Evolutionary conservation across 2,113 vertebrate species (phyloP), one percentile per base, ranked within the genome.

Genomic region (Oreochromis tanganicae): DNA sequence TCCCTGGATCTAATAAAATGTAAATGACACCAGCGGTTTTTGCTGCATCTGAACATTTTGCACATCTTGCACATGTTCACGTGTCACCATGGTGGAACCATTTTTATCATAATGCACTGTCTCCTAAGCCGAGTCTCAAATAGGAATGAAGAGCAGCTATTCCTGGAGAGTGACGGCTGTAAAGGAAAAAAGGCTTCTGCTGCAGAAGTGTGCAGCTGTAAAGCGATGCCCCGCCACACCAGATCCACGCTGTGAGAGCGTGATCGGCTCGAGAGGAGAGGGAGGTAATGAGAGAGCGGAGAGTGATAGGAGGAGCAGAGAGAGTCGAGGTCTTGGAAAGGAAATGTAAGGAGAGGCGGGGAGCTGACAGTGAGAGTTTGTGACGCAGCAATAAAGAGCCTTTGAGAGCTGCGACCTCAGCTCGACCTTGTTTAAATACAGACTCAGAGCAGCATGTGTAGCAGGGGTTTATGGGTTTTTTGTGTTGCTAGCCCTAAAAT

Each of bases 391-490:
- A 73, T 78, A 38, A 83, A 87, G 54, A 84, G 66, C 17, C 83
- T 89, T 84, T 89, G 61, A 73, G 14, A 85, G 46, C 24, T 41
- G 36, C 66, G 83, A 88, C 90, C 85, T 93, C 83, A 54, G 29
- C n/a, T 11, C 16, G 48, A 83, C 84, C 88, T 85, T 29, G 32
- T 46, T 80, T 12, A 63, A 13, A 63, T 38, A 50, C 80, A 48
- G 11, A 11, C 80, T 32, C 38, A n/a, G 55, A 61, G 29, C 73
- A 80, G 50, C 50, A 59, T 10, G 81, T 17, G 12, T 1, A 32
- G 46, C 71, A 36, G 4, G 4, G 0, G 4, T 5, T 63, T 16
- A 4, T 9, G 36, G 32, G 17, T 14, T 5, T 11, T 43, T 80
- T 34, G 5, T 66, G 21, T n/a, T 16, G 17, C 17, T 11, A 13